Evolutionary conservation across 2,113 vertebrate species (phyloP).

Genomic region (Colaptes auratus): DNA sequence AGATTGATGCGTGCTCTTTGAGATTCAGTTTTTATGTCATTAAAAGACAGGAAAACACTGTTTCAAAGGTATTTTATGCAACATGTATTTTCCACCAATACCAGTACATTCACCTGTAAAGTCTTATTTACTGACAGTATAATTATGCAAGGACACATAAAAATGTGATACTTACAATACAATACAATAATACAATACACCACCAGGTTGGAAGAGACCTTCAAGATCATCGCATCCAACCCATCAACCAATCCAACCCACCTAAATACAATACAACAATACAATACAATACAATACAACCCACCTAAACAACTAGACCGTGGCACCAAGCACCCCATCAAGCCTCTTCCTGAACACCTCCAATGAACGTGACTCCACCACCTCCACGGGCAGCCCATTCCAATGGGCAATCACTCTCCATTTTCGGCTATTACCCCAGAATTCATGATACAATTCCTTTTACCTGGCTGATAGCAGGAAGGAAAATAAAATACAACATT

Average conservation of each 20-base stretch:
- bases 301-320: no score
- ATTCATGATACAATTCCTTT: not conserved
- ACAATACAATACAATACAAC: no score
- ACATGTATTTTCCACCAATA: not conserved
- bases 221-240: no score
- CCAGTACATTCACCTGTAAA: not conserved
- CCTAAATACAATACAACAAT: no score
- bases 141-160: not conserved
- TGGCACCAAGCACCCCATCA: no score
- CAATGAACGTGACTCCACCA: no score
- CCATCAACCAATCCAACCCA: no score
- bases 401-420: no score
- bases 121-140: not conserved
- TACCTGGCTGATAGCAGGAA: not conserved
- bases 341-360: no score
- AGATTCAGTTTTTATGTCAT: not conserved
- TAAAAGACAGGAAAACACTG: not conserved
- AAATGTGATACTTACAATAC: not conserved
- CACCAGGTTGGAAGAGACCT: no score
- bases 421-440: not conserved
- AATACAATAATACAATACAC: no score
- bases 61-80: not conserved
- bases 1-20: not conserved
- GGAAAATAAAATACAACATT: not conserved
- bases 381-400: no score